Evolutionary conservation across 2,797 vertebrate species (phyloP).

Genomic region (Danio albolineatus): DNA sequence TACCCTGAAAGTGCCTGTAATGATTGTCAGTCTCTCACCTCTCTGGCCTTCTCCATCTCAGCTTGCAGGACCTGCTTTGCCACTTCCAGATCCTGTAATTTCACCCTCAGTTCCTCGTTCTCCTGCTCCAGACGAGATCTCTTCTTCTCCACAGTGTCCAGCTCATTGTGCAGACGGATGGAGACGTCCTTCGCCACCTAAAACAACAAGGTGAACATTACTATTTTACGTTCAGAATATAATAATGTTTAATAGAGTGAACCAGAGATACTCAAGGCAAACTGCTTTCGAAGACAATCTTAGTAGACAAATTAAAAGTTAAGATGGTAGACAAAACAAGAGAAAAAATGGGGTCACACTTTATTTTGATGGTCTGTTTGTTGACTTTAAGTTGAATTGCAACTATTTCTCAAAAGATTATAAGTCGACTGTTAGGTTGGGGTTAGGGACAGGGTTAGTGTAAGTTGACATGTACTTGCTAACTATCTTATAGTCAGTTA

Average conservation of each 20-base stretch:
- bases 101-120: conserved; percentile 91
- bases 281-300: neutral
- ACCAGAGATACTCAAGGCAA: neutral
- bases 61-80: conserved; percentile 96
- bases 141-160: conserved; percentile 93
- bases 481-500: too few species aligned
- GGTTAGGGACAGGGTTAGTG: too few species aligned
- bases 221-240: neutral
- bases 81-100: conserved; percentile 91
- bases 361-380: too few species aligned
- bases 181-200: conserved; percentile 98
- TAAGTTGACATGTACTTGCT: too few species aligned
- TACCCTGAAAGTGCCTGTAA: neutral
- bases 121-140: conserved; percentile 90
- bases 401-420: too few species aligned
- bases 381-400: too few species aligned
- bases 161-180: conserved; percentile 92
- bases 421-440: too few species aligned
- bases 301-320: neutral
- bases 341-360: neutral
- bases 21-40: conserved; percentile 74
- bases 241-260: too few species aligned
- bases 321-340: neutral
- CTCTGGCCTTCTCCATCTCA: conserved; percentile 92
- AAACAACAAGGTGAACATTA: neutral